phyloP scores from a whole-genome alignment of 1,140 invertebrate species.

The Temnothorax longispinosus region DNA sequence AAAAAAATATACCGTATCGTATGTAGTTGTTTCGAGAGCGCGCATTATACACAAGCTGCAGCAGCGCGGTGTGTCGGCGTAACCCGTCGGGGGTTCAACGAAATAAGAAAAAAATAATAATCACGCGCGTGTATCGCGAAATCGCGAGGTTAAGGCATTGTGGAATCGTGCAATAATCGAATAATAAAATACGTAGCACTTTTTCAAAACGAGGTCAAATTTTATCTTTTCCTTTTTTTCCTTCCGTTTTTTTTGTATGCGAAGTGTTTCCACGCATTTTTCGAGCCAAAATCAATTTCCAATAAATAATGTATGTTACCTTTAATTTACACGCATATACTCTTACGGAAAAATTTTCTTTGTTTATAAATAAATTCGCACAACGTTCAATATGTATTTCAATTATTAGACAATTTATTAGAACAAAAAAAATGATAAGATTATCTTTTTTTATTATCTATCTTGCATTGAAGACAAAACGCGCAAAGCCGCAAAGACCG shows the following conservation, averaged over 20 bases:
- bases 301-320: background rate
- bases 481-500: conserved; percentile 16
- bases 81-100: background rate
- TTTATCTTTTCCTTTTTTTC: background rate
- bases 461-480: background rate
- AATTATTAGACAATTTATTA: background rate
- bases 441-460: background rate
- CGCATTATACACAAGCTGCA: conserved; percentile 50
- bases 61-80: background rate
- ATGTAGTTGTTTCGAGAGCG: background rate
- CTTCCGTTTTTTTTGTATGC: too few relatives aligned
- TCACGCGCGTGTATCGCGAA: conserved; percentile 14
- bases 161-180: conserved; percentile 37
- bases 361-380: background rate
- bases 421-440: conserved; percentile 6
- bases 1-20: background rate
- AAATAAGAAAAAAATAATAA: conserved; percentile 50
- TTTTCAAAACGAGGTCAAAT: background rate
- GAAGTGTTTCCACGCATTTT: background rate
- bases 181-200: conserved; percentile 4
- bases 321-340: background rate
- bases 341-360: background rate
- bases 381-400: background rate
- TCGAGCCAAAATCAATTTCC: conserved; percentile 5
- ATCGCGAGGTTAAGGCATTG: conserved; percentile 37